These are phyloP conservation scores for Dicroscelio sp. DNA, from an alignment of 2,888 invertebrate genomes.

Conservation along the genomic window DNA sequence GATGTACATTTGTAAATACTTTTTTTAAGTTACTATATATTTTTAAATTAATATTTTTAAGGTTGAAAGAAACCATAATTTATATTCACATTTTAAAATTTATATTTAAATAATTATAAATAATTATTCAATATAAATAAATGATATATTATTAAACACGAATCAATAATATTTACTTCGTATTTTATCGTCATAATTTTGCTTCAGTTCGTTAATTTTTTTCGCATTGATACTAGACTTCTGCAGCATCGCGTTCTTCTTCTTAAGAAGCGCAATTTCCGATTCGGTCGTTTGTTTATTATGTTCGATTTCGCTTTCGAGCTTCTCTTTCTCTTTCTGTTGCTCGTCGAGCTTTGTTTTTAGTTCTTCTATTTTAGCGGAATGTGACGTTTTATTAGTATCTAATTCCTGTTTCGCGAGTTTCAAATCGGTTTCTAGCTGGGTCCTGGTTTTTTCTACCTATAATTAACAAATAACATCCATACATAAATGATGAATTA, in stretches of 20 bases:
- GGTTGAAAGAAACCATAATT: no score
- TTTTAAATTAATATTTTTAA: no score
- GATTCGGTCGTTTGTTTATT: constrained; percentile 95
- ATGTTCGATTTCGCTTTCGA: constrained; percentile 94
- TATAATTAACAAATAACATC: constrained; percentile 87
- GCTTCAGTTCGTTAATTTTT: constrained; percentile 94
- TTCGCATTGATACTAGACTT: constrained; percentile 93
- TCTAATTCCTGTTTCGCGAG: constrained; percentile 93
- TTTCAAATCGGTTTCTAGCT: constrained; percentile 93
- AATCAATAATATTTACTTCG: no score
- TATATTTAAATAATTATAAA: no score
- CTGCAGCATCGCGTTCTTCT: constrained; percentile 94
- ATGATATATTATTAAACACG: no score
- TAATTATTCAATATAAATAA: no score
- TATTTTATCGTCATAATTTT: constrained; percentile 94
- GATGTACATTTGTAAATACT: constrained; percentile 39
- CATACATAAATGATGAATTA: not conserved
- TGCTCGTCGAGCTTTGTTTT: constrained; percentile 92
- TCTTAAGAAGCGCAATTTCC: constrained; percentile 95
- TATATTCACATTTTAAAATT: no score
- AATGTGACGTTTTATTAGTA: constrained; percentile 91
- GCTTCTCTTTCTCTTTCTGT: constrained; percentile 93
- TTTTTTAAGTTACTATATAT: no score
- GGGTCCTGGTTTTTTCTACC: constrained; percentile 92
- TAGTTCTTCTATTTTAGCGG: constrained; percentile 92